Evolutionary conservation across 2,113 vertebrate species (phyloP).

Genomic region (human (Homo sapiens)): GRCh38 chr17:62814501-62815000

Average conservation of each 20-base stretch:
- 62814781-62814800: constrained; percentile 36
- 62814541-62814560: neutral
- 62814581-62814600: constrained; percentile 1
- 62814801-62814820: constrained; percentile 42
- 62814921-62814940: no score
- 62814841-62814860: no score
- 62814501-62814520: neutral
- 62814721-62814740: neutral
- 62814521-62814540: neutral
- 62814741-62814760: neutral
- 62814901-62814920: no score
- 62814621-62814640: neutral
- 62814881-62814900: no score
- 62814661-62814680: neutral
- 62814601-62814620: constrained; percentile 4
- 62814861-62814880: no score
- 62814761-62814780: constrained; percentile 43
- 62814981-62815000: no score
- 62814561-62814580: constrained; percentile 30
- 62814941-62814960: no score
- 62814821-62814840: neutral
- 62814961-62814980: no score
- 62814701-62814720: neutral
- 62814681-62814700: neutral
- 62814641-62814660: neutral